Percentiles rank a stretch among this genome's conserved stretches.
Evolutionary conservation across 2,888 invertebrate species (phyloP).

Genomic region (Xanthorhoe designata): DNA sequence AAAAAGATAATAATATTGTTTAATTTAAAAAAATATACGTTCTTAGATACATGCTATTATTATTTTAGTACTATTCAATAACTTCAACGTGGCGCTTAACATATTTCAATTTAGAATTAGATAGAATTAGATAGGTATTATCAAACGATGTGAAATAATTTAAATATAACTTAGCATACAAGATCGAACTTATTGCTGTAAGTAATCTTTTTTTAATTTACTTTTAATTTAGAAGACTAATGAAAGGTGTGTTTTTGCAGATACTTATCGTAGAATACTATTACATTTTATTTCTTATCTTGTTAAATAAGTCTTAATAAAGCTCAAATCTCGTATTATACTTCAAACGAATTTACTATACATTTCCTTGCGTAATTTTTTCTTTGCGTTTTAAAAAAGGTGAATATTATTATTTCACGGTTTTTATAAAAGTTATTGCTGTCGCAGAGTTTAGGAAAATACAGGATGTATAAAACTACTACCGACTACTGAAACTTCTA

Average conservation of each 20-base stretch:
- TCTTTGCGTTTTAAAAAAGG: too few species aligned
- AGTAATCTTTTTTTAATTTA: neutral
- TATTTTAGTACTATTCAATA: neutral
- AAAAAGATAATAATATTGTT: too few species aligned
- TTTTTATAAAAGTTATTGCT: too few species aligned
- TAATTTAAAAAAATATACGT: too few species aligned
- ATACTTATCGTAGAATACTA: neutral
- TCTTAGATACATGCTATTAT: too few species aligned
- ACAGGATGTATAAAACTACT: too few species aligned
- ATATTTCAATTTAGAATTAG: neutral
- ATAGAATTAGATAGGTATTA: neutral
- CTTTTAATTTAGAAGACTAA: constrained; percentile 1
- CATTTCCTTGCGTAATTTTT: constrained; percentile 8
- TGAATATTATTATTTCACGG: too few species aligned
- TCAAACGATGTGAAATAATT: constrained; percentile 4
- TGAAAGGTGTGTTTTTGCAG: neutral
- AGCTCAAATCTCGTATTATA: constrained; percentile 30
- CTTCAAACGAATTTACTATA: constrained; percentile 36
- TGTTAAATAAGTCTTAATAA: constrained; percentile 5
- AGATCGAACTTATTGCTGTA: constrained; percentile 23
- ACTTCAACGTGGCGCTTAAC: constrained; percentile 13
- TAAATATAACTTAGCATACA: constrained; percentile 7
- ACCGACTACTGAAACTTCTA: too few species aligned
- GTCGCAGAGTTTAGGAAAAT: too few species aligned
- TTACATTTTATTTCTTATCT: neutral